phyloP scores from a whole-genome alignment of 2,113 vertebrate species.

The Artemisiospiza belli region DNA sequence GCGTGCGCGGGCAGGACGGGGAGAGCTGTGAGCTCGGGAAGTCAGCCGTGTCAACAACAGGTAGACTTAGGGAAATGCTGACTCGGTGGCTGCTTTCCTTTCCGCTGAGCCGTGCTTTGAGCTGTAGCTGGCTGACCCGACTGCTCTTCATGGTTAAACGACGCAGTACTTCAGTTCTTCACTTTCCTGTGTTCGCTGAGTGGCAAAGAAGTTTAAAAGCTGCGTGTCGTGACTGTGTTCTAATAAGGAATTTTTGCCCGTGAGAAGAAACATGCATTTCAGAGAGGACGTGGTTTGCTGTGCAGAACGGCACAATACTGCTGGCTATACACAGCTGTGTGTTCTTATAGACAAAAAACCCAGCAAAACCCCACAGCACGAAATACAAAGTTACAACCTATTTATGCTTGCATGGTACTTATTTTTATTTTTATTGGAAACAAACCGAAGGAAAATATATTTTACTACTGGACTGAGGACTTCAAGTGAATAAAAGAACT shows the following conservation, averaged over 20 bases:
- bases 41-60: not conserved
- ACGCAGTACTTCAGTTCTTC: not conserved
- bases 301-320: not conserved
- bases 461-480: not conserved
- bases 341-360: not conserved
- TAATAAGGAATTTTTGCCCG: not conserved
- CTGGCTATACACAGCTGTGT: not conserved
- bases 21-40: not conserved
- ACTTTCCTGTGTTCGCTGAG: not conserved
- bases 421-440: not conserved
- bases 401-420: not conserved
- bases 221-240: not conserved
- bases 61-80: not conserved
- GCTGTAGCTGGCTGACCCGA: not conserved
- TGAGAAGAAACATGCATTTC: not conserved
- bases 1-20: not conserved
- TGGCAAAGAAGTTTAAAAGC: not conserved
- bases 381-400: not conserved
- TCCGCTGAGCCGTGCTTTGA: not conserved
- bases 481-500: not conserved
- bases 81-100: not conserved
- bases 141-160: rapidly evolving
- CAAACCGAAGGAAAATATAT: not conserved
- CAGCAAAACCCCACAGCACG: rapidly evolving
- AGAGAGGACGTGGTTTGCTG: not conserved